phyloP scores from a whole-genome alignment of 1,140 invertebrate genomes.

The Lepidurus apus region DNA sequence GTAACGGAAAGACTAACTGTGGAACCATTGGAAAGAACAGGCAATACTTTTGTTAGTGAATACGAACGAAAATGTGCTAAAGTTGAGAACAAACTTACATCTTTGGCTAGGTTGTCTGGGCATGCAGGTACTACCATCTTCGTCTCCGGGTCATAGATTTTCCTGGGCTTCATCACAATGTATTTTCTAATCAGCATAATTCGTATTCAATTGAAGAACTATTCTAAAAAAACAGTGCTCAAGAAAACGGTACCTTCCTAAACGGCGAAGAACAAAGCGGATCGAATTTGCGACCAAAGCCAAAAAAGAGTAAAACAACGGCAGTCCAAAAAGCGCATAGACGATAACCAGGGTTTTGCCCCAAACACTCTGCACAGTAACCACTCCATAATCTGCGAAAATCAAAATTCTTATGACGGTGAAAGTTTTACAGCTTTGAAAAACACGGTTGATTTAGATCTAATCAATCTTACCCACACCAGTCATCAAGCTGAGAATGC shows the following conservation, averaged over 20 bases:
- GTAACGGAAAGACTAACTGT: neutral
- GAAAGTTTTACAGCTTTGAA: too few species aligned
- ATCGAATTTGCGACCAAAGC: neutral
- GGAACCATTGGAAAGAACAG: neutral
- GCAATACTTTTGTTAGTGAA: too few species aligned
- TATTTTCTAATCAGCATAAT: neutral
- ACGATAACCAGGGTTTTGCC: neutral
- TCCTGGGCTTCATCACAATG: neutral
- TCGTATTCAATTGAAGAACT: neutral
- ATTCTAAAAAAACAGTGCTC: neutral
- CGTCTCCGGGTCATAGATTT: neutral
- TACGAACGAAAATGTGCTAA: neutral
- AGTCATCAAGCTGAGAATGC: conserved; percentile 18
- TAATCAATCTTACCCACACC: neutral
- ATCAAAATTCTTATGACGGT: neutral
- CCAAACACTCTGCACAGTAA: neutral
- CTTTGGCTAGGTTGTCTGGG: neutral
- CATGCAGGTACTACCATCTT: neutral
- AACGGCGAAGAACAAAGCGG: neutral
- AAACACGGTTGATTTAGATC: neutral
- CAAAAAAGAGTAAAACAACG: neutral
- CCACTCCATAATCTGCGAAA: neutral
- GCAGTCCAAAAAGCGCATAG: neutral
- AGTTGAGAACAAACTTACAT: neutral
- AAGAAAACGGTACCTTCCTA: neutral